phyloP scores from a whole-genome alignment of 2,888 invertebrate genomes.

The Trisateles emortualis region DNA sequence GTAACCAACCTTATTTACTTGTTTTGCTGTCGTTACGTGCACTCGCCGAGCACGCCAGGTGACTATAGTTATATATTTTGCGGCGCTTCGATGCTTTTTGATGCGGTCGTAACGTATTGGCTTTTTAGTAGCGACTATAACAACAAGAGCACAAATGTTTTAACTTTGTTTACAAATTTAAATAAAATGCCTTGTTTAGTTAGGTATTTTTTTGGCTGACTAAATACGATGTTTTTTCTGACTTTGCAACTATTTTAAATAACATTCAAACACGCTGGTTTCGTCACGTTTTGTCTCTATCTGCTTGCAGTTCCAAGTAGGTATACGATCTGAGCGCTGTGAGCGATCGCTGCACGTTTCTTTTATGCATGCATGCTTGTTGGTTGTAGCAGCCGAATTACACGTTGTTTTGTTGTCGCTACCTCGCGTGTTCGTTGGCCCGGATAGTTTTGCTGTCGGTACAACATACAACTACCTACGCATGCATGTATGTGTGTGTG shows the following conservation, averaged over 20 bases:
- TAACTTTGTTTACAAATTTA: no score
- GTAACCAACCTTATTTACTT: slow-evolving; percentile 20
- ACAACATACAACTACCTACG: background rate
- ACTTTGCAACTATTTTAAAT: no score
- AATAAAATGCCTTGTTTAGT: no score
- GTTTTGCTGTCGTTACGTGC: slow-evolving; percentile 21
- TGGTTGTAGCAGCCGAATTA: slow-evolving; percentile 4
- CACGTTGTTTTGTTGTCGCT: slow-evolving; percentile 17
- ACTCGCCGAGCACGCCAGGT: background rate
- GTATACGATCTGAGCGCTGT: background rate
- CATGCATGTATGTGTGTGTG: background rate
- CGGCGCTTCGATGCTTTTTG: background rate
- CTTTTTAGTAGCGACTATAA: background rate
- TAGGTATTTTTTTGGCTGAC: no score
- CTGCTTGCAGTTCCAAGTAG: background rate
- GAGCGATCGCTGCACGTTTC: background rate
- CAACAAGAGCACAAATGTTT: background rate
- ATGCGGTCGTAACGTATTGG: background rate
- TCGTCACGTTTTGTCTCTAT: background rate
- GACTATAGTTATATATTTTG: slow-evolving; percentile 3
- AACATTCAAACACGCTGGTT: background rate
- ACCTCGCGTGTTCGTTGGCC: background rate
- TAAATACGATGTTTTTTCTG: no score
- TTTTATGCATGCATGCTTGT: slow-evolving; percentile 15
- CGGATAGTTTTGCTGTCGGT: slow-evolving; percentile 6